phyloP scores from a whole-genome alignment of 2,888 invertebrate genomes.

The Eumerus sabulonum region DNA sequence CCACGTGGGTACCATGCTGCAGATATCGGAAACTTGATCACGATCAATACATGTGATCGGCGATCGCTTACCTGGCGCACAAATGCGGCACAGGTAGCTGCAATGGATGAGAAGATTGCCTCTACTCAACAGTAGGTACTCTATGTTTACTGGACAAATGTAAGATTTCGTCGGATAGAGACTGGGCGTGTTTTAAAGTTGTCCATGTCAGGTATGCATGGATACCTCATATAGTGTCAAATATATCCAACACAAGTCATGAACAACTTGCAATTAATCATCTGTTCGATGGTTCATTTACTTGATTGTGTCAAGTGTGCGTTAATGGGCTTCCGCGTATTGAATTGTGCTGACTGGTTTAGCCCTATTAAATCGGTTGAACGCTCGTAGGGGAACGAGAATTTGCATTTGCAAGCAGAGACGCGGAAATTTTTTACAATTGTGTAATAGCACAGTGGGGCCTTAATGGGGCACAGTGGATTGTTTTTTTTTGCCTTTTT shows the following conservation, averaged over 20 bases:
- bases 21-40: constrained; percentile 30
- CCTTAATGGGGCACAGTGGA: not conserved
- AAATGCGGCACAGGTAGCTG: too few species aligned
- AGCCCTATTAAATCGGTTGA: not conserved
- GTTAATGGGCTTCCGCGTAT: not conserved
- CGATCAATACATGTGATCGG: constrained; percentile 37
- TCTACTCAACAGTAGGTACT: too few species aligned
- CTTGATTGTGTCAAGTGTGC: not conserved
- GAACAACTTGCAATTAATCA: not conserved
- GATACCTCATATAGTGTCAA: too few species aligned
- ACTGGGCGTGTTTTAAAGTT: too few species aligned
- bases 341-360: not conserved
- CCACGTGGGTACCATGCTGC: too few species aligned
- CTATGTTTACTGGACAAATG: too few species aligned
- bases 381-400: not conserved
- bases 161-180: too few species aligned
- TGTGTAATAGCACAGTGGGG: constrained; percentile 1
- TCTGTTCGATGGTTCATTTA: not conserved
- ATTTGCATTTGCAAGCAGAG: not conserved
- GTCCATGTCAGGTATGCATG: too few species aligned
- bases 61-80: not conserved
- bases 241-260: not conserved
- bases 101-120: too few species aligned
- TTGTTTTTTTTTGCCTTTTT: too few species aligned
- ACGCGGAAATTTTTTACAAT: constrained; percentile 8